Evolutionary conservation across 2,888 invertebrate genomes (phyloP).

Genomic region (Laothoe populi): DNA sequence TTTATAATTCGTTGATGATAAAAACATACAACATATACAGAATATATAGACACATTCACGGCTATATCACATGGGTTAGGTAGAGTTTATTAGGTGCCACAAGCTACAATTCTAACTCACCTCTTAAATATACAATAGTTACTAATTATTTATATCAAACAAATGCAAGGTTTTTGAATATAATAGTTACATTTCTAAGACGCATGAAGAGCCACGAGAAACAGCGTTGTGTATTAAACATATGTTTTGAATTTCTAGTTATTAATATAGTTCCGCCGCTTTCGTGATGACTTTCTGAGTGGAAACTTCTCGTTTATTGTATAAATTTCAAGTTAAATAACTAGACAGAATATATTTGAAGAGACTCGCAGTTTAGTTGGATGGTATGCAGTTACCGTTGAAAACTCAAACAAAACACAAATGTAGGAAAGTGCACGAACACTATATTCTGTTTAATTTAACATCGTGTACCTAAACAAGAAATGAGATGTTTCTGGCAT

Average conservation of each 20-base stretch:
- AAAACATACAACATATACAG: no score
- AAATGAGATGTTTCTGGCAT: constrained; percentile 34
- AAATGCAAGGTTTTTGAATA: no score
- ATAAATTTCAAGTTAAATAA: constrained; percentile 6
- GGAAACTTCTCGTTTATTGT: not conserved
- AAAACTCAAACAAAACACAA: constrained; percentile 23
- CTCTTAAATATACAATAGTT: no score
- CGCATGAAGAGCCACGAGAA: no score
- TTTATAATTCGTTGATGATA: no score
- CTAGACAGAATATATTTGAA: not conserved
- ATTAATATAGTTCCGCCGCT: not conserved
- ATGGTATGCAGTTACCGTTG: not conserved
- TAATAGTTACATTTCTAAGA: no score
- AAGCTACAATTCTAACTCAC: no score
- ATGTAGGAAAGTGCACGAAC: constrained; percentile 23
- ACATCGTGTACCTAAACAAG: constrained; percentile 36
- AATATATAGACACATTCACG: no score
- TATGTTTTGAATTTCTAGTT: not conserved
- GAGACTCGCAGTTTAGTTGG: not conserved
- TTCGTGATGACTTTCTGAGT: not conserved
- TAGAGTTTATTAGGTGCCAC: no score
- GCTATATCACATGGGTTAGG: no score
- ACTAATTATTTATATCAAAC: no score
- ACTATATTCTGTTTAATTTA: constrained; percentile 35
- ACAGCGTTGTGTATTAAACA: not conserved